These are phyloP conservation scores for Lasaia peninsularis DNA, from an alignment of 1,140 invertebrate genomes.

Conservation along the genomic window DNA sequence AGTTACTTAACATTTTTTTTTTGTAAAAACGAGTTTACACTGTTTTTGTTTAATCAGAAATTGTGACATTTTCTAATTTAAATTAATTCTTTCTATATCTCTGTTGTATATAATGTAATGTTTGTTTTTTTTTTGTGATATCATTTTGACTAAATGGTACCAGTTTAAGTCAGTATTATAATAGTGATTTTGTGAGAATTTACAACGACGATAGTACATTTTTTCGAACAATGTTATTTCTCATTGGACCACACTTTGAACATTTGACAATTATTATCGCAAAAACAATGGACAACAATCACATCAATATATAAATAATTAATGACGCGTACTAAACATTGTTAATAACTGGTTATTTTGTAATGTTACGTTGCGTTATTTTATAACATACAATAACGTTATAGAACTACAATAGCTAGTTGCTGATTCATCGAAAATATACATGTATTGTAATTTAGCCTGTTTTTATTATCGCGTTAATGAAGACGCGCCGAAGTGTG, in stretches of 20 bases:
- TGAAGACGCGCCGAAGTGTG: neutral
- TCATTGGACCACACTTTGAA: neutral
- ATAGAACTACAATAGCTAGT: too few species aligned
- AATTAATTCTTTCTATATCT: neutral
- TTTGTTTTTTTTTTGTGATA: slow-evolving; percentile 11
- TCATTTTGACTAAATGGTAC: slow-evolving; percentile 41
- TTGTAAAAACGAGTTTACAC: neutral
- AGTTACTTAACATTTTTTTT: slow-evolving; percentile 1
- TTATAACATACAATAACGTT: too few species aligned
- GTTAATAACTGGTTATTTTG: too few species aligned
- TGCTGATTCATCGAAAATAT: too few species aligned
- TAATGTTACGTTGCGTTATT: too few species aligned
- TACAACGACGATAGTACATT: slow-evolving; percentile 68
- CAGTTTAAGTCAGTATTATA: slow-evolving; percentile 69
- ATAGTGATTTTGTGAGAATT: slow-evolving; percentile 68
- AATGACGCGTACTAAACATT: too few species aligned
- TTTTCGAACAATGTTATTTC: slow-evolving; percentile 28
- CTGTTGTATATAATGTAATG: slow-evolving; percentile 10
- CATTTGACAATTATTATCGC: neutral
- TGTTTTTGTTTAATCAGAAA: neutral
- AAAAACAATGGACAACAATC: too few species aligned
- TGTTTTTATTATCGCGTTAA: slow-evolving; percentile 35
- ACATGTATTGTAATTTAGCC: neutral
- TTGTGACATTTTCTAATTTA: neutral
- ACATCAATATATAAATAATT: too few species aligned